These are phyloP conservation scores for Psephotus haematonotus DNA, from an alignment of 2,113 vertebrate genomes.

Conservation along the genomic window DNA sequence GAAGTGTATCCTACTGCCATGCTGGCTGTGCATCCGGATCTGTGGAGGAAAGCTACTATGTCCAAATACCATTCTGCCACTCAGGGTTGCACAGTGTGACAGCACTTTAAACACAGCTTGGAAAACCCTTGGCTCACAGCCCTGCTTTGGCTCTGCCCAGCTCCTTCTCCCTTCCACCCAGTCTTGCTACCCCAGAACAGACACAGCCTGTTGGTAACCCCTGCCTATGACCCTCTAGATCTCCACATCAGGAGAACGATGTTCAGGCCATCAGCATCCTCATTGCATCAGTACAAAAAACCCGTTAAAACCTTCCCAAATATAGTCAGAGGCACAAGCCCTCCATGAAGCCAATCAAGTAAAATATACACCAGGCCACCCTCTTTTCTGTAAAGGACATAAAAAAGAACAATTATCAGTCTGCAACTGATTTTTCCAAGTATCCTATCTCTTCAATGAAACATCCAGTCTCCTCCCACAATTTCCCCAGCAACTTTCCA, in stretches of 20 bases:
- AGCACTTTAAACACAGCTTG: background rate
- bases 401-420: conserved; percentile 45
- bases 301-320: conserved; percentile 48
- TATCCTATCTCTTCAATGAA: conserved; percentile 34
- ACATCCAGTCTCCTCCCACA: conserved; percentile 9
- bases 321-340: conserved; percentile 52
- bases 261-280: conserved; percentile 31
- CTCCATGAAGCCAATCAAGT: background rate
- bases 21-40: background rate
- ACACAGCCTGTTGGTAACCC: conserved; percentile 16
- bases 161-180: conserved; percentile 1
- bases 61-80: background rate
- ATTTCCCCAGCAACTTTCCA: conserved; percentile 53
- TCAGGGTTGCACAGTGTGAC: background rate
- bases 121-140: conserved; percentile 25
- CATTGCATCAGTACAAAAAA: conserved; percentile 7
- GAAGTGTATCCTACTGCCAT: background rate
- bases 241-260: conserved; percentile 13
- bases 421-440: conserved; percentile 35
- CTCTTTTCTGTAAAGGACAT: conserved; percentile 33
- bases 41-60: rapidly evolving
- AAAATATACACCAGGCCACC: conserved; percentile 36
- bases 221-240: background rate
- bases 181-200: background rate
- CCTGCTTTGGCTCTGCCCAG: background rate